These are phyloP conservation scores for Tenebrosternarchus preto DNA, from an alignment of 2,113 vertebrate species.

Conservation along the genomic window DNA sequence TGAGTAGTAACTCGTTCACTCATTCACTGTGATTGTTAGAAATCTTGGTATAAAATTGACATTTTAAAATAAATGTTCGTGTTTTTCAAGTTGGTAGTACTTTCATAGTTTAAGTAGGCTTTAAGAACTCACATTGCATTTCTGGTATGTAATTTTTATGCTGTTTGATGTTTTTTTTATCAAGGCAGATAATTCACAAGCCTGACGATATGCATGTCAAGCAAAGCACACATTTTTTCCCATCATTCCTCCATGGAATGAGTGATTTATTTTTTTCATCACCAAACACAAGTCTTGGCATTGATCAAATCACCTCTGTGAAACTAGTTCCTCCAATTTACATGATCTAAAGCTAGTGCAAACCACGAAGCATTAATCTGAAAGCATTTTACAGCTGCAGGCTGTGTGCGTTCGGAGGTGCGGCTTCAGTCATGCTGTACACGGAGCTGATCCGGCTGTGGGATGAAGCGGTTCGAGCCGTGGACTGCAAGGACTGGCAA, in stretches of 20 bases:
- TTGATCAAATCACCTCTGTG: neutral
- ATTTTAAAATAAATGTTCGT: constrained; percentile 11
- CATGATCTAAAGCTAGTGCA: neutral
- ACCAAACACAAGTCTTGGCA: neutral
- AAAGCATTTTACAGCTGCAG: neutral
- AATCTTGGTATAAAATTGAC: neutral
- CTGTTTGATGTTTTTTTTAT: too few species aligned
- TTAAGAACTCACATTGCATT: neutral
- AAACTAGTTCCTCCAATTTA: neutral
- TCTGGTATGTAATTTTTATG: too few species aligned
- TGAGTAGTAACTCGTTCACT: constrained; percentile 20
- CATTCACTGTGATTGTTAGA: neutral
- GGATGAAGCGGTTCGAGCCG: constrained; percentile 75
- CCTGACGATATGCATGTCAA: too few species aligned
- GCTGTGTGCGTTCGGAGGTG: neutral
- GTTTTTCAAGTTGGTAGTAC: neutral
- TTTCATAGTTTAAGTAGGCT: neutral
- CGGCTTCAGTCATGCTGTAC: constrained; percentile 75
- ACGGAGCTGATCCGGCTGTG: constrained; percentile 80
- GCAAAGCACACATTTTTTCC: too few species aligned
- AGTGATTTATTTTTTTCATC: neutral
- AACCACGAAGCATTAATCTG: neutral
- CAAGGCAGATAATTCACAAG: too few species aligned
- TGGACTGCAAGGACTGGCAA: constrained; percentile 77
- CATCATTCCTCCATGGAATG: too few species aligned